Conservation (phyloP, 2,888 invertebrate species). For the Gasteruption jaculator region DNA sequence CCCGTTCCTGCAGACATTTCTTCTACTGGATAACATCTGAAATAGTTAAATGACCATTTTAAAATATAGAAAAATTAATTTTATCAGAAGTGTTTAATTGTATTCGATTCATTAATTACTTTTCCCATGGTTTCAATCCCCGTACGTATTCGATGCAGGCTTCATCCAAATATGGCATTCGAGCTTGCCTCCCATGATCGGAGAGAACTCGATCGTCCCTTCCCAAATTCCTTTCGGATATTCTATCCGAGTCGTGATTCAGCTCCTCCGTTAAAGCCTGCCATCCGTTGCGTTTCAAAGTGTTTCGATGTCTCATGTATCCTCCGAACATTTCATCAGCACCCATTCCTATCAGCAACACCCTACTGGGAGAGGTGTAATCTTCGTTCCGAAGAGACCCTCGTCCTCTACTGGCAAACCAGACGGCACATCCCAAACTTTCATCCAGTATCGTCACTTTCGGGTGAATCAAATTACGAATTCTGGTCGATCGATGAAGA, state of each 20-base stretch:
- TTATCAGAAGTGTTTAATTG: slow-evolving; percentile 4
- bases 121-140: slow-evolving; percentile 64
- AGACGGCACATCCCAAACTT: slow-evolving; percentile 90
- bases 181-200: slow-evolving; percentile 80
- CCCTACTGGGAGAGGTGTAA: slow-evolving; percentile 62
- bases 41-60: slow-evolving; percentile 26
- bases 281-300: slow-evolving; percentile 59
- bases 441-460: slow-evolving; percentile 88
- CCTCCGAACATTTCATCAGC: slow-evolving; percentile 98
- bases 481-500: slow-evolving; percentile 55
- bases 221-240: slow-evolving; percentile 87
- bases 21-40: slow-evolving; percentile 59
- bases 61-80: not conserved
- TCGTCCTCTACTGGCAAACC: slow-evolving; percentile 87
- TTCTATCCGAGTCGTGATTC: slow-evolving; percentile 74
- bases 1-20: slow-evolving; percentile 73
- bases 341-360: slow-evolving; percentile 85
- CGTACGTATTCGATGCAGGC: slow-evolving; percentile 63
- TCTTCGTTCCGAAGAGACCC: slow-evolving; percentile 48
- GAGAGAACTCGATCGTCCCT: slow-evolving; percentile 91
- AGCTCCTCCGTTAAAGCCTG: slow-evolving; percentile 56
- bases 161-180: slow-evolving; percentile 79
- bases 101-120: slow-evolving; percentile 49
- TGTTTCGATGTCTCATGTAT: slow-evolving; percentile 82
- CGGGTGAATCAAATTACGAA: slow-evolving; percentile 80